These are phyloP conservation scores for Cepaea nemoralis DNA, from an alignment of 1,140 invertebrate genomes.

Conservation along the genomic window DNA sequence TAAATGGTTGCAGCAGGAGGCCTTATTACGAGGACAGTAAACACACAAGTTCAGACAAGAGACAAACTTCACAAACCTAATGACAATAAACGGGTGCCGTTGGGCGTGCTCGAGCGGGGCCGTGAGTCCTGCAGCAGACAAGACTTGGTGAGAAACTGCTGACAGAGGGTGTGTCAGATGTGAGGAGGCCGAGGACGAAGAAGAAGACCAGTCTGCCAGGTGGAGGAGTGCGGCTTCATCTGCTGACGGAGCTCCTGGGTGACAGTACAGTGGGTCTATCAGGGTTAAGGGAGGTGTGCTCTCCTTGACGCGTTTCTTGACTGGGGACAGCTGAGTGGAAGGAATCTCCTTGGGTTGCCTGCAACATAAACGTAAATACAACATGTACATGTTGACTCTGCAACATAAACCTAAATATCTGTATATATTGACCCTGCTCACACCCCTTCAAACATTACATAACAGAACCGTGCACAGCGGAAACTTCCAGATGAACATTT, in stretches of 20 bases:
- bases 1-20: too few species aligned
- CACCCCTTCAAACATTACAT: too few species aligned
- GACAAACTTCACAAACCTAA: constrained; percentile 1
- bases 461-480: too few species aligned
- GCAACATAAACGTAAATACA: background rate
- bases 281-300: constrained; percentile 80
- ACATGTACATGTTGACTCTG: background rate
- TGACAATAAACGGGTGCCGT: constrained; percentile 37
- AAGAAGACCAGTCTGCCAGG: constrained; percentile 55
- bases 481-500: too few species aligned
- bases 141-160: constrained; percentile 22
- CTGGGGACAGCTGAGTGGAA: constrained; percentile 86
- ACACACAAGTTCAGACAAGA: too few species aligned
- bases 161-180: constrained; percentile 28
- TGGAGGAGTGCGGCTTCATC: constrained; percentile 43
- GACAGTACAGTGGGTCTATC: constrained; percentile 1
- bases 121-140: constrained; percentile 36
- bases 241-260: constrained; percentile 18
- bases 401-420: too few species aligned
- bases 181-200: constrained; percentile 42
- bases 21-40: too few species aligned
- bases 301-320: constrained; percentile 98
- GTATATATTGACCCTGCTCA: too few species aligned
- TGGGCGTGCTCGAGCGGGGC: constrained; percentile 14
- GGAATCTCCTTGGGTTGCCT: constrained; percentile 83